These are phyloP conservation scores for Galerucella pusilla DNA, from an alignment of 2,888 invertebrate species.

Conservation along the genomic window DNA sequence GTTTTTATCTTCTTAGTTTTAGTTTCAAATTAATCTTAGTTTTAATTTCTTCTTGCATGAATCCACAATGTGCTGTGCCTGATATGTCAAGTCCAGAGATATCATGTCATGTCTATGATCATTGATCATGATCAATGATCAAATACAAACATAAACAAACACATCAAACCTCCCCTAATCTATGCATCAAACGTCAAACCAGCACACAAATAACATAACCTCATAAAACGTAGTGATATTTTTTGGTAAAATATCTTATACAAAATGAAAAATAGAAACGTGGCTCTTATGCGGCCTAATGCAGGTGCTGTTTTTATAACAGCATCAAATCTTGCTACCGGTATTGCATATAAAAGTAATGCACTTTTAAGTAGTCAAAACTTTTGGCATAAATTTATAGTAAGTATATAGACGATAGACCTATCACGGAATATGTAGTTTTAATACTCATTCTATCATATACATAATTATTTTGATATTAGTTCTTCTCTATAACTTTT, in stretches of 20 bases:
- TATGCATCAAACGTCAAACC: too few species aligned
- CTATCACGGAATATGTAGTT: background rate
- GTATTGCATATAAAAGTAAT: constrained; percentile 49
- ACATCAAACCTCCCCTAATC: too few species aligned
- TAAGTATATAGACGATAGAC: constrained; percentile 37
- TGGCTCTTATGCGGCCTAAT: constrained; percentile 18
- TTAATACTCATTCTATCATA: background rate
- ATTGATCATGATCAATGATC: too few species aligned
- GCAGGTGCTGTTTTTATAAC: constrained; percentile 40
- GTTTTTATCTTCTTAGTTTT: too few species aligned
- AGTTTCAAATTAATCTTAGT: too few species aligned
- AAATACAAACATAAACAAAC: too few species aligned
- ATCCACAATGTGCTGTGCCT: too few species aligned
- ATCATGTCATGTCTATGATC: too few species aligned
- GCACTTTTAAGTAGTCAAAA: constrained; percentile 47
- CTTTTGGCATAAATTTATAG: constrained; percentile 57
- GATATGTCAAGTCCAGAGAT: too few species aligned
- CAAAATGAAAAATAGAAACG: background rate
- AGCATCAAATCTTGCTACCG: constrained; percentile 44
- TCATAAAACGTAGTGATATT: background rate
- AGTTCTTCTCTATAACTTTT: background rate
- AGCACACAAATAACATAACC: too few species aligned
- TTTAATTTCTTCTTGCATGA: too few species aligned
- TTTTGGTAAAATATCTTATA: background rate
- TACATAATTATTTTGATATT: background rate